Evolutionary conservation across 2,797 vertebrate species (phyloP).

Genomic region (Neomorphus geoffroyi): DNA sequence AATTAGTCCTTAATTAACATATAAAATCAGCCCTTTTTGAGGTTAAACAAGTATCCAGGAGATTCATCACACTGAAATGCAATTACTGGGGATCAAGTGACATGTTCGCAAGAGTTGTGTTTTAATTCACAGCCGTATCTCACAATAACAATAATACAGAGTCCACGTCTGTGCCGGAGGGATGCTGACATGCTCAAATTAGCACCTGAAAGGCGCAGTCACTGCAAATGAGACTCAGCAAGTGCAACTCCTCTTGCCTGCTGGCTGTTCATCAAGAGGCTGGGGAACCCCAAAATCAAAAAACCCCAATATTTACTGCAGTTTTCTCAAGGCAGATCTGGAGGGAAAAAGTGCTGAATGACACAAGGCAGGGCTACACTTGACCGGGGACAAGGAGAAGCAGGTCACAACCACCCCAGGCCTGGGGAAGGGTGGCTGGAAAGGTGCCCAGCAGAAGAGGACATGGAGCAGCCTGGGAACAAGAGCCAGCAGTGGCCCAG

Average conservation of each 20-base stretch:
- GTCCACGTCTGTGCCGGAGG: not conserved
- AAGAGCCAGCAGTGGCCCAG: too few species aligned
- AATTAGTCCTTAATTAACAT: conserved; percentile 80
- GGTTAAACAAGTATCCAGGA: conserved; percentile 68
- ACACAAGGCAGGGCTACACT: not conserved
- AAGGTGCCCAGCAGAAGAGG: too few species aligned
- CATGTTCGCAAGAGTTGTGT: conserved; percentile 38
- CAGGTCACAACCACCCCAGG: too few species aligned
- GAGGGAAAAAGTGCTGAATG: not conserved
- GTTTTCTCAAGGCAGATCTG: not conserved
- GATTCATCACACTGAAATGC: conserved; percentile 73
- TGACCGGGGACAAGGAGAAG: not conserved
- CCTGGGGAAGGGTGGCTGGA: too few species aligned
- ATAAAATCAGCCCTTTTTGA: conserved; percentile 75
- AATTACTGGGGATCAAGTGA: conserved; percentile 73
- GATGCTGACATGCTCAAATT: conserved; percentile 8
- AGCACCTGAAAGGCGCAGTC: conserved; percentile 21
- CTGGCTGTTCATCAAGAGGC: not conserved
- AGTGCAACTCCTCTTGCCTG: not conserved
- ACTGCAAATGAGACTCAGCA: not conserved
- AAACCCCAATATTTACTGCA: not conserved
- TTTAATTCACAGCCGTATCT: conserved; percentile 33
- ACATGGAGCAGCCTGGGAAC: too few species aligned
- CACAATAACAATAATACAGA: not conserved
- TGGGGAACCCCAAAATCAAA: not conserved